Conservation (phyloP, 2,113 vertebrate species). For the Sinocyclocheilus anophthalmus region DNA sequence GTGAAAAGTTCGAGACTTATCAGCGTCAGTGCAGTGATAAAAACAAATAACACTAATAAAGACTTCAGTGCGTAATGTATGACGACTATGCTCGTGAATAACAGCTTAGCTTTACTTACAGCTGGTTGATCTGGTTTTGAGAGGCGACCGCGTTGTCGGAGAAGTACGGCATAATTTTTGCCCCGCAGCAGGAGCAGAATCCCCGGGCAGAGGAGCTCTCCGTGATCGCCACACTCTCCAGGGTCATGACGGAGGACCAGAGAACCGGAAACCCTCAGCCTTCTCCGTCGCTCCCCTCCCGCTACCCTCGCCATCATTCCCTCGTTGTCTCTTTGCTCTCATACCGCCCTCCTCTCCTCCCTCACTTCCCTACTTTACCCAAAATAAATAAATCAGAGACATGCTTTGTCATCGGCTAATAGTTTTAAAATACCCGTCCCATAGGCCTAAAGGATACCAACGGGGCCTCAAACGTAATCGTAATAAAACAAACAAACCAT, state of each 20-base stretch:
- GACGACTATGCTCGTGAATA: not conserved
- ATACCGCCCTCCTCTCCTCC: no score
- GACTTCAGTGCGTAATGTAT: not conserved
- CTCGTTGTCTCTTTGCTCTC: no score
- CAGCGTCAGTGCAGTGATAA: not conserved
- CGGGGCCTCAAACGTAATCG: not conserved
- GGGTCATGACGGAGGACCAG: constrained; percentile 73
- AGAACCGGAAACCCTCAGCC: constrained; percentile 46
- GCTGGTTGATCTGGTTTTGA: constrained; percentile 87
- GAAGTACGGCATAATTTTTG: constrained; percentile 91
- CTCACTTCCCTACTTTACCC: no score
- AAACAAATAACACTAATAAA: not conserved
- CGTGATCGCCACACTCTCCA: constrained; percentile 69
- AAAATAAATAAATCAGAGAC: not conserved
- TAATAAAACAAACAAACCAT: not conserved
- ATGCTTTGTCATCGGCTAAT: not conserved
- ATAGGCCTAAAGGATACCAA: constrained; percentile 17
- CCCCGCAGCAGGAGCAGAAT: constrained; percentile 79
- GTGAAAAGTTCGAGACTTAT: not conserved
- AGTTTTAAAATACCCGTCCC: not conserved
- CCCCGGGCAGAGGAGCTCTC: constrained; percentile 70
- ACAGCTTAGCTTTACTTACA: constrained; percentile 80
- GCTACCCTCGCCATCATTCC: no score
- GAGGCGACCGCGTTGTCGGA: constrained; percentile 87
- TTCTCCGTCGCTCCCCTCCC: no score